Evolutionary conservation across 2,888 invertebrate species (phyloP), one percentile per base, ranked within the genome.

Genomic region (Linnaemya tessellans): DNA sequence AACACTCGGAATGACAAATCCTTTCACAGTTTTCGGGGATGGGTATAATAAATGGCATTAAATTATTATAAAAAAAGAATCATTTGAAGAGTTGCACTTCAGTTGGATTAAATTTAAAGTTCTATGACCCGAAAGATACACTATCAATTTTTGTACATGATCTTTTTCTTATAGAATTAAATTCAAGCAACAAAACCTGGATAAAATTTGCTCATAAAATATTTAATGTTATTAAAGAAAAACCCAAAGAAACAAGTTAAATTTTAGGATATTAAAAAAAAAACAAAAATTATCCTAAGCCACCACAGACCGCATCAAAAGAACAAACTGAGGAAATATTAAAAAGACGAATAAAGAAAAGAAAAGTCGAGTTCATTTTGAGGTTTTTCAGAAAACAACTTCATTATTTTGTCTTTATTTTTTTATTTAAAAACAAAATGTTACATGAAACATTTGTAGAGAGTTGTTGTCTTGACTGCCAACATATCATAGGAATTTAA

Each of bases 241-340:
- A 11, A n/a, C 15, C 1, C n/a, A 46, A 46, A 46, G 15, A 46
- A 46, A 15, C 10, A 41, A 11, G 9, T 38, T 43, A 11, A 43
- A 43, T 11, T 30, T 25, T 56, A 11, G 20, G 20, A 62, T 13
- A 10, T 13, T 20, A 41, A 20, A 5, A 11, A 22, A 38, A 20
- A 43, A 4, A 25, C 10, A 0, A 5, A 60, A 60, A n/a, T 35
- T 38, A 9, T 4, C 18, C 41, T 30, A 30, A 49, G 41, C 18
- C 20, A 60, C 73, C 80, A 74, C 80, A 80, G 60, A 68, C 80
- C 80, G 60, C 80, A 80, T 80, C 58, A 74, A 80, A 38, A 51
- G 13, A 67, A 7, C 3, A 49, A 43, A 79, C 22, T n/a, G 22
- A 20, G 2, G n/a, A 43, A 43, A 25, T 20, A 41, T 20, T 20